Evolutionary conservation across 2,113 vertebrate species (phyloP).

Genomic region (Aythya baeri): DNA sequence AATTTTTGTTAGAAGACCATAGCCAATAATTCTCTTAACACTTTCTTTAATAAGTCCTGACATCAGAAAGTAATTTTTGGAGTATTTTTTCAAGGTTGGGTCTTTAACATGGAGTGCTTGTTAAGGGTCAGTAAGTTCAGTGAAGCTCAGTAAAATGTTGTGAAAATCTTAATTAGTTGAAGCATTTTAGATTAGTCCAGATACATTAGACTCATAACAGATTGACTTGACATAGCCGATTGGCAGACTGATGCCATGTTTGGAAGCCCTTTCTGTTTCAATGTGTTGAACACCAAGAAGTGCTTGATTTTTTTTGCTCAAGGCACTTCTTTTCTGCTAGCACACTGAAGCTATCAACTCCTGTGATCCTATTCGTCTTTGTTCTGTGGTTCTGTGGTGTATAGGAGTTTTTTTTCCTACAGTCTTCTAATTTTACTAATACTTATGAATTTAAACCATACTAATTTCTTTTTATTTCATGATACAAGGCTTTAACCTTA

Average conservation of each 20-base stretch:
- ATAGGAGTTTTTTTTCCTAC: not conserved
- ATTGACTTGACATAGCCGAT: not conserved
- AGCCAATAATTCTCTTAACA: not conserved
- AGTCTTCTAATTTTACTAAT: not conserved
- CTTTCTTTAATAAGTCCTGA: not conserved
- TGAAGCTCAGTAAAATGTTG: not conserved
- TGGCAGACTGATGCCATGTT: not conserved
- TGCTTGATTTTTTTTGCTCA: not conserved
- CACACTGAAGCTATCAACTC: not conserved
- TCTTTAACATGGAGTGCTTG: not conserved
- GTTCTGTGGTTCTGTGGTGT: not conserved
- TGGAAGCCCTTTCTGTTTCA: not conserved
- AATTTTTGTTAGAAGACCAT: not conserved
- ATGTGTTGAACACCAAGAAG: accelerated
- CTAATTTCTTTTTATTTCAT: not conserved
- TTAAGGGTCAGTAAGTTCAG: not conserved
- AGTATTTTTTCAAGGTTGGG: not conserved
- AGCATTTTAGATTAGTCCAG: not conserved
- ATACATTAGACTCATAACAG: not conserved
- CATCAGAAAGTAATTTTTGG: not conserved
- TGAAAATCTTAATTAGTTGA: not conserved
- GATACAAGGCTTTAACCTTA: not conserved
- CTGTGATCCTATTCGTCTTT: not conserved
- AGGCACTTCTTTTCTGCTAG: not conserved
- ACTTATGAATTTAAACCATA: not conserved